A percentile compares a stretch with the other conserved stretches of the same genome.
These are phyloP conservation scores for Cybosia mesomella DNA, from an alignment of 2,888 invertebrate genomes.

Conservation along the genomic window DNA sequence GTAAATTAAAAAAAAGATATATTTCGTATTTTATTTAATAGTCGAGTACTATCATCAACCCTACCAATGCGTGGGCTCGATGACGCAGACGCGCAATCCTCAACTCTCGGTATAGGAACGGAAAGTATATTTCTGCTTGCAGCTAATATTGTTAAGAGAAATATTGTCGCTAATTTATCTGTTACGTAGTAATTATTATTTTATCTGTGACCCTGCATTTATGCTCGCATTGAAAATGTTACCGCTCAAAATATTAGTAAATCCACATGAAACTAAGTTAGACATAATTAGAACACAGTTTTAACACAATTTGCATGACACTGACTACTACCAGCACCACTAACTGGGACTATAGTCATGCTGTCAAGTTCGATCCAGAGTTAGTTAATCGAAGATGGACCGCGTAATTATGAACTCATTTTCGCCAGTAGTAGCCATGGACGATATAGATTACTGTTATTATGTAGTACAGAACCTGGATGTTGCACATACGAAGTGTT, in stretches of 20 bases:
- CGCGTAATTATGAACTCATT: neutral
- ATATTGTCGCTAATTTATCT: too few relatives aligned
- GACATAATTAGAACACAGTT: conserved; percentile 23
- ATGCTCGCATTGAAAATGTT: conserved; percentile 34
- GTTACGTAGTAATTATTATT: too few relatives aligned
- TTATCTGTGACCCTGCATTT: too few relatives aligned
- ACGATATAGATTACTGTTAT: neutral
- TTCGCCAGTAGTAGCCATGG: neutral
- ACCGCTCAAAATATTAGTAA: conserved; percentile 31
- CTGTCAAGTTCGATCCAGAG: neutral
- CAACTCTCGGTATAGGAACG: too few relatives aligned
- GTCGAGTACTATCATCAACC: too few relatives aligned
- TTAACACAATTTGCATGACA: neutral
- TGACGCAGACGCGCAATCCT: too few relatives aligned
- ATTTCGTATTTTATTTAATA: too few relatives aligned
- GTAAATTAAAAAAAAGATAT: too few relatives aligned
- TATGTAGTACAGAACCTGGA: neutral
- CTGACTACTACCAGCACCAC: neutral
- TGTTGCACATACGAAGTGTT: neutral
- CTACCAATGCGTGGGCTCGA: too few relatives aligned
- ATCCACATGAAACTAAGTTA: conserved; percentile 30
- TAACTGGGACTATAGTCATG: neutral
- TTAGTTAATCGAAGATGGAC: neutral
- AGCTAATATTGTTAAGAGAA: too few relatives aligned
- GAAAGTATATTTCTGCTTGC: too few relatives aligned